Percentiles rank a stretch among this genome's conserved stretches.
phyloP scores from a whole-genome alignment of 2,113 vertebrate species.

The Bagarius yarrelli region DNA sequence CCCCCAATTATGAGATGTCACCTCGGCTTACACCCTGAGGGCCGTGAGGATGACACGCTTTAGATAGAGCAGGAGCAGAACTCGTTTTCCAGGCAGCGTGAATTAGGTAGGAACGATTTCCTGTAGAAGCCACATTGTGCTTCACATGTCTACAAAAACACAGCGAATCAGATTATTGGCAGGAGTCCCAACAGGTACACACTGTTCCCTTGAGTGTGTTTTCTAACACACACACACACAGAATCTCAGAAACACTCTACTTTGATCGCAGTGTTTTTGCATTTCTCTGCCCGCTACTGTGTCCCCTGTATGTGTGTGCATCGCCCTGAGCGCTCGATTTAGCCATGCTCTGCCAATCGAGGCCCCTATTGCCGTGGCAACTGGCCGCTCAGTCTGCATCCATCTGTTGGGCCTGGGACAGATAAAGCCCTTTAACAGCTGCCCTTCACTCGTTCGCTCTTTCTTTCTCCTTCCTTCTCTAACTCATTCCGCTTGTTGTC shows the following conservation, averaged over 20 bases:
- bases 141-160: conserved; percentile 15
- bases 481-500: neutral
- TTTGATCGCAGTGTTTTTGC: conserved; percentile 36
- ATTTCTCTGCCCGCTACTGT: conserved; percentile 12
- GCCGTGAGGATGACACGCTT: conserved; percentile 9
- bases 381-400: conserved; percentile 68
- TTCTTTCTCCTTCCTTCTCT: neutral
- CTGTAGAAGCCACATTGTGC: neutral
- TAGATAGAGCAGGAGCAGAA: conserved; percentile 5
- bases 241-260: conserved; percentile 38
- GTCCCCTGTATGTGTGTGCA: conserved; percentile 13
- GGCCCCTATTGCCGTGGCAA: conserved; percentile 60
- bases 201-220: conserved; percentile 11
- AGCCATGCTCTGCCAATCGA: conserved; percentile 65
- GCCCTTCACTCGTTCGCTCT: conserved; percentile 44
- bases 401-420: conserved; percentile 76
- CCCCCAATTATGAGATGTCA: conserved; percentile 26
- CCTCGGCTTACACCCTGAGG: conserved; percentile 18
- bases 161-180: conserved; percentile 15
- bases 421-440: conserved; percentile 69
- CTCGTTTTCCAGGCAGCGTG: conserved; percentile 7
- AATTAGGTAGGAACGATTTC: conserved; percentile 45
- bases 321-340: conserved; percentile 33
- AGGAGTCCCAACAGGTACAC: conserved; percentile 25
- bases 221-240: conserved; percentile 46